Evolutionary conservation across 2,113 vertebrate genomes (phyloP), one percentile per base, ranked within the genome.

Genomic region (Oriolus oriolus): DNA sequence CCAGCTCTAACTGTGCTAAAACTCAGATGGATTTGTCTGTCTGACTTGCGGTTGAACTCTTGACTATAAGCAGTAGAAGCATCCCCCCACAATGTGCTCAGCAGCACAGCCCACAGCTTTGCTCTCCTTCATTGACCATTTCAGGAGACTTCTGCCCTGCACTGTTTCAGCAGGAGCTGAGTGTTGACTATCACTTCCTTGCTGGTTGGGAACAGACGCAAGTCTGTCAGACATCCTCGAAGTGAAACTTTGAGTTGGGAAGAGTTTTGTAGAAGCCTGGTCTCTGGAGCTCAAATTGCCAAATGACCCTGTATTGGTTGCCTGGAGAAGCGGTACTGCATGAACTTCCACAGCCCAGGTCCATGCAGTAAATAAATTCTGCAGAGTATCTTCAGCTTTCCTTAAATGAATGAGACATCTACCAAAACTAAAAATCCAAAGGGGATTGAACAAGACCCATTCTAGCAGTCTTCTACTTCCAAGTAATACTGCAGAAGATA

Each of bases 401-500:
- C 13, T 79, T 93, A 52, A 76, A 52, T 56, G 35, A 86, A 57
- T 47, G 22, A 80, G 17, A 60, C 10, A n/a, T 65, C 37, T 69
- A 42, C 23, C 20, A 52, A 84, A 86, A 78, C 31, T 13, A 68
- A 74, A 81, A 78, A 60, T 45, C 9, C 39, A 70, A 66, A 74
- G 13, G 1, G 1, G 0, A 2, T 79, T 24, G 44, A 73, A 50
- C 11, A 35, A 35, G 57, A n/a, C 30, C 27, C 3, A 1, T 89
- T 66, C 59, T 66, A 47, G 13, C 20, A 89, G 56, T 22, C 41
- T 86, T 80, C 42, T 70, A 30, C 12, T 47, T 18, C 39, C 49
- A 89, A n/a, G 16, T 75, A 64, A 59, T n/a, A 22, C 54, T 78
- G 10, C 14, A 68, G 39, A 86, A 61, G 50, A 78, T 27, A 22